Evolutionary conservation across 2,888 invertebrate species (phyloP), one percentile per base, ranked within the genome.

Genomic region (Cactoblastis cactorum): DNA sequence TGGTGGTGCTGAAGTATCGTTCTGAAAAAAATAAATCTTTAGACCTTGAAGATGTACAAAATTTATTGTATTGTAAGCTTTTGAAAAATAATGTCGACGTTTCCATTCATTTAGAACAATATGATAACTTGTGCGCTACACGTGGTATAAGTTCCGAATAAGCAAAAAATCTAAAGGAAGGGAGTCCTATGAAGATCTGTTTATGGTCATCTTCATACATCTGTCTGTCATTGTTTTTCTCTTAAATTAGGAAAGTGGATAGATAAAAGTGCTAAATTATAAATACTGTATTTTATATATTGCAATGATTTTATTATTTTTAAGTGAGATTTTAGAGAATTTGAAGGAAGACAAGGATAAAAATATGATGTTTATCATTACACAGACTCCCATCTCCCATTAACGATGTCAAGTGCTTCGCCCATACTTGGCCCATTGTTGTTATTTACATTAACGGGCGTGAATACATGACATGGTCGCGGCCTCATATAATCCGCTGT

Each of bases 121-220:
- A 77, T 55, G 71, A 54, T 67, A 77, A 72, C 78, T 83, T 82
- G 78, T 81, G 83, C 79, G 69, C 55, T 74, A 77, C 86, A 87
- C 85, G 85, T 87, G 86, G 81, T 43, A 43, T 11, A 9, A 15
- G 24, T 76, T 70, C 72, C 66, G 71, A 73, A 71, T 69, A 70
- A 78, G 77, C 82, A 78, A 76, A 62, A 63, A 53, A 60, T n/a
- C n/a, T 53, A 65, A 62, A 65, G 55, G 53, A 57, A 58, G 53
- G 65, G 14, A 11, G 17, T 1, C 37, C 37, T 4, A 64, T 65
- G 62, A 65, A 71, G 66, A 54, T 65, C 59, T 68, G 63, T 60
- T 57, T 53, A 54, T 49, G 43, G 58, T 46, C n/a, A n/a, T n/a
- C n/a, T n/a, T n/a, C n/a, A n/a, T 6, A 53, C 37, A 51, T 51